Evolutionary conservation across 64 coral and sea anemone genomes (phyloP).

Genomic region (Actinia equina): DNA sequence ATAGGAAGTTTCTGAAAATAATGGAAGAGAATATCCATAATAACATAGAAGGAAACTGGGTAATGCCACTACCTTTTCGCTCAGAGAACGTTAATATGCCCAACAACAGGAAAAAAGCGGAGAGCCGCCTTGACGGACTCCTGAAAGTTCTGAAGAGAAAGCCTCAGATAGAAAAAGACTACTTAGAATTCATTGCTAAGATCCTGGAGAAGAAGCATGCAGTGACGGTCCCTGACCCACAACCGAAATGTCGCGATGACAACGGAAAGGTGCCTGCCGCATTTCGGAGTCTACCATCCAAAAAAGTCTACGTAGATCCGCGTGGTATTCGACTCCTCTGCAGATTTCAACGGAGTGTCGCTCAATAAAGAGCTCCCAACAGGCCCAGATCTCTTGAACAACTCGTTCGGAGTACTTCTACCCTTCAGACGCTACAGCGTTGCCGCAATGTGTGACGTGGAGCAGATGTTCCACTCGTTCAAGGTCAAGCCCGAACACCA

Average conservation of each 20-base stretch:
- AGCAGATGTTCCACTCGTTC: conserved; percentile 48
- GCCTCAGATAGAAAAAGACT: conserved; percentile 46
- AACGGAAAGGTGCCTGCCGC: neutral
- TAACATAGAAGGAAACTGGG: conserved; percentile 55
- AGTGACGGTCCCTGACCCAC: neutral
- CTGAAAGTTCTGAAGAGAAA: conserved; percentile 17
- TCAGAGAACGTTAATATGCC: conserved; percentile 13
- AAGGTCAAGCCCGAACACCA: neutral
- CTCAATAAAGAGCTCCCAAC: too few species aligned
- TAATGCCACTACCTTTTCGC: conserved; percentile 61
- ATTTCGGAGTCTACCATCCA: conserved; percentile 29
- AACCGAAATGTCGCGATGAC: neutral
- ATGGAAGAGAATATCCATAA: conserved; percentile 44
- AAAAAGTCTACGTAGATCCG: conserved; percentile 9
- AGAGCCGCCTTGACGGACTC: conserved; percentile 16
- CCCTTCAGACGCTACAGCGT: too few species aligned
- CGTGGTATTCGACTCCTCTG: too few species aligned
- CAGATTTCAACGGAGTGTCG: too few species aligned
- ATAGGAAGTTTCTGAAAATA: conserved; percentile 36
- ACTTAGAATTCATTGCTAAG: conserved; percentile 50
- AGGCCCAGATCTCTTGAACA: too few species aligned
- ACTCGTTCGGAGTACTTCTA: too few species aligned
- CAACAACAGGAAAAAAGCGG: conserved; percentile 49
- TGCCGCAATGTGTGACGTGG: too few species aligned
- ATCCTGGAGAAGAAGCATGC: conserved; percentile 29